Conservation (phyloP, 2,888 invertebrate genomes). For the Drosophila stalkeri region DNA sequence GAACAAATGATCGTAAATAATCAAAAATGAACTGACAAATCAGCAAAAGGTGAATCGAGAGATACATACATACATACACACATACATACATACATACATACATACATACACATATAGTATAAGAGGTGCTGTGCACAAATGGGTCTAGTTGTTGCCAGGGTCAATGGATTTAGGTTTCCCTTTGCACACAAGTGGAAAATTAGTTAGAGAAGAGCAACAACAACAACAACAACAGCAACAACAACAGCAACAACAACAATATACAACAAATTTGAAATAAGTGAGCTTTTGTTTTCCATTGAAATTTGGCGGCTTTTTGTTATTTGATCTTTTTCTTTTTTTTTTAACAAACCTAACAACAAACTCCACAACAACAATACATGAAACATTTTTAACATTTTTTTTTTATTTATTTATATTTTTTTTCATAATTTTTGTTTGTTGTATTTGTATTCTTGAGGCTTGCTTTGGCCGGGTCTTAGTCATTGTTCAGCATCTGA, state of each 20-base stretch:
- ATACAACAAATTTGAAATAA: slow-evolving; percentile 62
- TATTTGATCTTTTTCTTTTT: slow-evolving; percentile 82
- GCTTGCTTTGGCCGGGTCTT: slow-evolving; percentile 57
- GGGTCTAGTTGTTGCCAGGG: slow-evolving; percentile 26
- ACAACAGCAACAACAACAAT: slow-evolving; percentile 44
- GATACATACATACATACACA: too few species aligned
- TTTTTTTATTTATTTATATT: slow-evolving; percentile 56
- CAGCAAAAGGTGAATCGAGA: slow-evolving; percentile 23
- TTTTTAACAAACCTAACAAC: slow-evolving; percentile 56
- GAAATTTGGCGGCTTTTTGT: slow-evolving; percentile 78
- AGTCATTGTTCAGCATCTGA: slow-evolving; percentile 64
- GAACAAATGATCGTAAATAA: slow-evolving; percentile 71
- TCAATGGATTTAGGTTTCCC: slow-evolving; percentile 34
- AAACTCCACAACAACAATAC: slow-evolving; percentile 45
- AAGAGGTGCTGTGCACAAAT: slow-evolving; percentile 27
- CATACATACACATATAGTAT: too few species aligned
- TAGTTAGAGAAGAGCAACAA: slow-evolving; percentile 56
- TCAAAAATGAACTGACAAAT: slow-evolving; percentile 69
- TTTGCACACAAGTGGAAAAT: slow-evolving; percentile 73
- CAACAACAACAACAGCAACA: slow-evolving; percentile 20
- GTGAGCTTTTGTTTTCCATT: slow-evolving; percentile 81
- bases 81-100: too few species aligned
- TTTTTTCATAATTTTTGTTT: slow-evolving; percentile 62
- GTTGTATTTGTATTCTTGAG: slow-evolving; percentile 42
- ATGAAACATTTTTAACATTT: slow-evolving; percentile 49